Conservation (phyloP, 2,113 vertebrate genomes). For the Peromyscus maniculatus region DNA sequence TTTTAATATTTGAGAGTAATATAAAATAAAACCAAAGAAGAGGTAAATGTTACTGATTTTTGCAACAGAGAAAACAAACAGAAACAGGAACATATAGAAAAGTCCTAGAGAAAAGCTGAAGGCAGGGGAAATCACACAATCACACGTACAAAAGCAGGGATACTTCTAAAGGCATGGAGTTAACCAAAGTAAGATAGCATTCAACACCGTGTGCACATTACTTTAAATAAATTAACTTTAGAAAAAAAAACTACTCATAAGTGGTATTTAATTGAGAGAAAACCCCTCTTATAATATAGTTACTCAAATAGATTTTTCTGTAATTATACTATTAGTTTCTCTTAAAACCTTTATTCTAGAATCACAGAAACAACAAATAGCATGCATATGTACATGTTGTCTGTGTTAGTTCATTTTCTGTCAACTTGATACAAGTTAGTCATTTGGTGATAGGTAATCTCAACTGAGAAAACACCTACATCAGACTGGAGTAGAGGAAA, state of each 20-base stretch:
- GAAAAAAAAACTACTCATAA: conserved; percentile 19
- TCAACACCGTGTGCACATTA: background rate
- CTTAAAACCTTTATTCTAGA: conserved; percentile 1
- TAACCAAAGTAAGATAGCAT: fast-evolving
- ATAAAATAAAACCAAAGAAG: conserved; percentile 32
- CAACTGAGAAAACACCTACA: background rate
- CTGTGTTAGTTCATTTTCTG: background rate
- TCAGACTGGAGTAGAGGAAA: background rate
- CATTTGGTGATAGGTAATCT: background rate
- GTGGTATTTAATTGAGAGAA: background rate
- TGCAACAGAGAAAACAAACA: background rate
- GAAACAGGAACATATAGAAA: background rate
- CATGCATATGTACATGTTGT: background rate
- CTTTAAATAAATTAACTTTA: conserved; percentile 10
- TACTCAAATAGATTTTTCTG: conserved; percentile 32
- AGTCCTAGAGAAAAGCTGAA: background rate
- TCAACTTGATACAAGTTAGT: background rate
- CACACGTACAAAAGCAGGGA: background rate
- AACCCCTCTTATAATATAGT: background rate
- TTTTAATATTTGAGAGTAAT: background rate
- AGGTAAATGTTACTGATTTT: background rate
- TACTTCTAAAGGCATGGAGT: background rate
- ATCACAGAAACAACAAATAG: conserved; percentile 17
- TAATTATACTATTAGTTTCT: background rate
- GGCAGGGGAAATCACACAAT: background rate